Evolutionary conservation across 2,888 invertebrate species (phyloP), one percentile per base, ranked within the genome.

Genomic region (Acheta domesticus): DNA sequence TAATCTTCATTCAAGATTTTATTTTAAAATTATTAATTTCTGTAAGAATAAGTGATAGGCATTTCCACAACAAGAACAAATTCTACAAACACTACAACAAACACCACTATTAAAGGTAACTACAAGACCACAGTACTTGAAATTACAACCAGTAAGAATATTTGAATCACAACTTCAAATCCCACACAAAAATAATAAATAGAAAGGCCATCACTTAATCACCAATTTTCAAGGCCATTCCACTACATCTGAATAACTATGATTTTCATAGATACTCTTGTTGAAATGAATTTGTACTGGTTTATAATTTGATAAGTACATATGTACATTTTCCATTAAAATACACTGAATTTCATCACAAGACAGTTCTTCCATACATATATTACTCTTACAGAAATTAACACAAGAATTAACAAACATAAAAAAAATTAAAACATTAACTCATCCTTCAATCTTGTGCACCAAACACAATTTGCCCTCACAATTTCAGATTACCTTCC

Each of bases 11-110:
- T 62, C 62, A 14, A 62, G 62, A 62, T 62, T 62, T n/a, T 19
- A 62, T 19, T 62, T 62, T 62, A 62, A 62, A 62, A 62, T 19
- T n/a, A n/a, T 62, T 62, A 62, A 62, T 62, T 62, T 62, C 62
- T 62, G 62, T 62, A 62, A 62, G 62, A 62, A 62, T 62, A 62
- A 62, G 62, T 62, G 62, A 62, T 62, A 62, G 62, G 62, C 62
- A 62, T 14, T 62, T 62, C 62, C 62, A 62, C 62, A 62, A 62
- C n/a, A 16, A 62, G 16, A n/a, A 62, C 62, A 62, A 62, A 62
- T 62, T 62, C 62, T 62, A 62, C 62, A 62, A 62, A 62, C 16
- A 62, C 62, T 62, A 62, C 62, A 62, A 19, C 16, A 62, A 62
- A 62, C n/a, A 62, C n/a, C n/a, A 16, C 62, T 62, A 62, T 62